These are phyloP conservation scores for Aphelinus certus DNA, from an alignment of 1,140 invertebrate species.

Conservation along the genomic window DNA sequence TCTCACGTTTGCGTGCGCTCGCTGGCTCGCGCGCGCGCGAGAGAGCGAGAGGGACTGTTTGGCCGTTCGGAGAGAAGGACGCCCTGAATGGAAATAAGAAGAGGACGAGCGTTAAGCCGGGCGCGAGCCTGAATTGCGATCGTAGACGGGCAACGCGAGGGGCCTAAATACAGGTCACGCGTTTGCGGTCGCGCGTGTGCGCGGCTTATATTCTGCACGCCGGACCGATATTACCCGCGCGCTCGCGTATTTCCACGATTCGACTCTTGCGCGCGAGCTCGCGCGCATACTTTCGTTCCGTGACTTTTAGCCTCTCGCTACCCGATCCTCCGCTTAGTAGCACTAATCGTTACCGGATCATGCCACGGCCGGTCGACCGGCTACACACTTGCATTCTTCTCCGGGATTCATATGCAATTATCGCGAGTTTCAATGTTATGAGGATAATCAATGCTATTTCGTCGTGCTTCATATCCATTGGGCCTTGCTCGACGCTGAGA, in stretches of 20 bases:
- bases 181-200: conserved; percentile 35
- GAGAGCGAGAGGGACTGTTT: neutral
- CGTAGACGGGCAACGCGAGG: conserved; percentile 5
- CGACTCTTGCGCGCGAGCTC: too few relatives aligned
- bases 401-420: neutral
- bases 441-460: too few relatives aligned
- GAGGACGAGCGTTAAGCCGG: neutral
- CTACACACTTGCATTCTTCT: conserved; percentile 10
- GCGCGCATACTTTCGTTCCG: conserved; percentile 23
- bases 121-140: conserved; percentile 16
- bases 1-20: conserved; percentile 51
- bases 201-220: neutral
- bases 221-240: conserved; percentile 27
- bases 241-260: conserved; percentile 18
- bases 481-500: too few relatives aligned
- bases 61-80: neutral
- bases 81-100: conserved; percentile 18
- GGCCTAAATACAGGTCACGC: conserved; percentile 54
- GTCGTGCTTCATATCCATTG: too few relatives aligned
- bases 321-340: conserved; percentile 25
- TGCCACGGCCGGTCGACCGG: neutral
- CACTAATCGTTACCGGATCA: conserved; percentile 32
- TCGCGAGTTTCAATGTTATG: too few relatives aligned
- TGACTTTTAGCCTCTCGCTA: conserved; percentile 33
- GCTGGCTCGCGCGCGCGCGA: neutral